Percentiles rank a stretch among this genome's conserved stretches.
phyloP scores from a whole-genome alignment of 2,888 invertebrate species.

The Drosophila buzzatii region DNA sequence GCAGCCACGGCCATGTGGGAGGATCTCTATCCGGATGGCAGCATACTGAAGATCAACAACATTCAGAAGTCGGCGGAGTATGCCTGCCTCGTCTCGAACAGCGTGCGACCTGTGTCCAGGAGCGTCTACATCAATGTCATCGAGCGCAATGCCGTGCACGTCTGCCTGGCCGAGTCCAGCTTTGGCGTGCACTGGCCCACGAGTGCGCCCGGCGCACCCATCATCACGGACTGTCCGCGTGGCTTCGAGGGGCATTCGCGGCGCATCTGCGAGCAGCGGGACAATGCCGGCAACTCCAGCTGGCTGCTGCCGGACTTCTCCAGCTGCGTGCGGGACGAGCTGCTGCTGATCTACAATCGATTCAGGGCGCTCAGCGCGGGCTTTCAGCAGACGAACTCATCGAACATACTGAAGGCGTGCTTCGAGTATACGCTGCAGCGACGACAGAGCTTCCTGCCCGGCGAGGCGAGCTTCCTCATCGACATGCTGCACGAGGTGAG shows the following conservation, averaged over 20 bases:
- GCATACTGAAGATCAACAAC: constrained; percentile 91
- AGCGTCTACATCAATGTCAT: constrained; percentile 89
- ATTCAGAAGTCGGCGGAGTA: constrained; percentile 93
- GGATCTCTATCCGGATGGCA: constrained; percentile 93
- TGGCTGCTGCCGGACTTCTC: constrained; percentile 93
- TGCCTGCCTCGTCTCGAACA: constrained; percentile 89
- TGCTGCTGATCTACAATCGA: constrained; percentile 88
- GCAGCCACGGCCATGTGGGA: constrained; percentile 93
- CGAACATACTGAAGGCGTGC: constrained; percentile 84
- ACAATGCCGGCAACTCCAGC: constrained; percentile 87
- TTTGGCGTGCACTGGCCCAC: constrained; percentile 88
- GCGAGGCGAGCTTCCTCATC: constrained; percentile 85
- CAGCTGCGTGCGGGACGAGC: constrained; percentile 89
- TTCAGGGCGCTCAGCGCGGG: constrained; percentile 84
- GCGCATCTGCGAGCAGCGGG: constrained; percentile 87
- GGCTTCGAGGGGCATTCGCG: constrained; percentile 86
- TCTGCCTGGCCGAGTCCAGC: constrained; percentile 87
- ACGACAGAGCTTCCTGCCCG: constrained; percentile 83
- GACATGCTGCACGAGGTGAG: constrained; percentile 85
- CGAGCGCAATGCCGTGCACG: constrained; percentile 87
- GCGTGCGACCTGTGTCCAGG: constrained; percentile 86
- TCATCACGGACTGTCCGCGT: constrained; percentile 88
- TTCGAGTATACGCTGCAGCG: constrained; percentile 83
- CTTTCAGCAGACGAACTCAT: constrained; percentile 85
- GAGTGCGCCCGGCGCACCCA: constrained; percentile 91